Evolutionary conservation across 2,113 vertebrate species (phyloP), one percentile per base, ranked within the genome.

Genomic region (Dolichotis patagonum): DNA sequence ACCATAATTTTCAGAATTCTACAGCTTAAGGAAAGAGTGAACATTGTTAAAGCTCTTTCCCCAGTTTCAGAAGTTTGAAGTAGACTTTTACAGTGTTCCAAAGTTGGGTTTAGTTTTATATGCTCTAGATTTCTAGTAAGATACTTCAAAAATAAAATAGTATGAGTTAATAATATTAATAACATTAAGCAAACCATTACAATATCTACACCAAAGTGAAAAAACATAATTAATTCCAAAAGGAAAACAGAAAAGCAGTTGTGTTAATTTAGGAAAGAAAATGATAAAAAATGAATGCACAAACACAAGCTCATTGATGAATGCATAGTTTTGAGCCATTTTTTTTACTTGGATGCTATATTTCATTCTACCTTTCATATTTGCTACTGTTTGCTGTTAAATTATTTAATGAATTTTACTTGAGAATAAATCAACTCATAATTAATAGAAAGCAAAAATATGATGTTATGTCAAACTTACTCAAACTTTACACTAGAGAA

Each of bases 201-300:
- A n/a, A 24, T 62, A n/a, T 35, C 1, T 88, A 73, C 54, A 82
- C 5, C 16, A 82, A 83, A 2, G 17, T 73, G 49, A 85, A 8
- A 86, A 85, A 8, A 86, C 6, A 85, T 56, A 17, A 69, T 81
- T 92, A 86, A 65, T 54, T 88, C 1, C 41, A 62, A 94, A 62
- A 2, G 0, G 77, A 46, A 56, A 83, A 52, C 3, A 69, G 10
- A 89, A 90, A 91, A 80, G 19, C 5, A n/a, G 1, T 84, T 22
- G 10, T 83, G 10, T 54, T 91, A 46, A 26, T 82, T 73, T 58
- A 82, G 32, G 20, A 78, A 93, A 97, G 56, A 14, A 89, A 91
- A 95, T 41, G 2, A 86, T 41, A 28, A 67, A 20, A 82, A 46
- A 16, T 82, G 84, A 65, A 56, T 7, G 10, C 60, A 75, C 22